Conservation (phyloP, 2,888 invertebrate genomes). For the Crepidodera aurea region DNA sequence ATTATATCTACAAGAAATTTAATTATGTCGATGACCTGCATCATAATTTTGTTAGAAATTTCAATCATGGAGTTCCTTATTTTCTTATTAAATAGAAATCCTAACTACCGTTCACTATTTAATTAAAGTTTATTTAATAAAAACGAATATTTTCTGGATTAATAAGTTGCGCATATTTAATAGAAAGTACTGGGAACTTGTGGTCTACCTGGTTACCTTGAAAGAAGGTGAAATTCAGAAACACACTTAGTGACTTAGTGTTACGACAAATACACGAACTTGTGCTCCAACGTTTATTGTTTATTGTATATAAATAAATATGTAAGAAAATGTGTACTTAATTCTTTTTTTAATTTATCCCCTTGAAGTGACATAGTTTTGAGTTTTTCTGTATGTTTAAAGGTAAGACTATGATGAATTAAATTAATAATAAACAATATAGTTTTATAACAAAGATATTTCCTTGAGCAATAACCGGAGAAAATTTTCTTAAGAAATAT, state of each 20-base stretch:
- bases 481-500: no score
- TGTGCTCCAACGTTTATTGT: background rate
- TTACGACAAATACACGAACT: background rate
- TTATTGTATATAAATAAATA: background rate
- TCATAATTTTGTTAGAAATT: background rate
- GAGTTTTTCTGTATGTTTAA: background rate
- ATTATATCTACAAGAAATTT: background rate
- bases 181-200: slow-evolving; percentile 32
- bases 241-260: background rate
- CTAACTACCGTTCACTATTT: background rate
- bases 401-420: background rate
- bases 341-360: background rate
- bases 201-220: slow-evolving; percentile 47
- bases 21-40: slow-evolving; percentile 27
- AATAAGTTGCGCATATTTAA: background rate
- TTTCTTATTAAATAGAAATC: background rate
- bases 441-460: background rate
- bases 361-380: background rate
- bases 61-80: background rate
- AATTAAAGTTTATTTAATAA: background rate
- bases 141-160: background rate
- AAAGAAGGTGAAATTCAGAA: slow-evolving; percentile 36
- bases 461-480: no score
- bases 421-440: no score
- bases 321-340: background rate